Evolutionary conservation across 2,888 invertebrate genomes (phyloP).

Genomic region (Tenodera sinensis): DNA sequence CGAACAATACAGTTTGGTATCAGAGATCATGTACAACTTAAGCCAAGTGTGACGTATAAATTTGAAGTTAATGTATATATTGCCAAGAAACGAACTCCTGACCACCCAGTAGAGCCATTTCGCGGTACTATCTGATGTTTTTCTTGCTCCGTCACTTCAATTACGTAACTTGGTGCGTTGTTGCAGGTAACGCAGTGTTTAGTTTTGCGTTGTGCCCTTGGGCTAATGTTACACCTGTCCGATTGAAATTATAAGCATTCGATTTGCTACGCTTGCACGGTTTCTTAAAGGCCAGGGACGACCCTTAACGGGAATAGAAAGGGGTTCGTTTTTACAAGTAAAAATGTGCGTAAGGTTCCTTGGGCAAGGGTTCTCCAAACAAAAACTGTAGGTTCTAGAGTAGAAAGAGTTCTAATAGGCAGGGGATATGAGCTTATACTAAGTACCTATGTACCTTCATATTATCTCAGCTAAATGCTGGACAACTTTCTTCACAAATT

Average conservation of each 20-base stretch:
- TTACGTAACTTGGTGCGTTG: not conserved
- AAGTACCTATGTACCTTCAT: too few relatives aligned
- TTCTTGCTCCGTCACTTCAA: not conserved
- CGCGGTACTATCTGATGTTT: not conserved
- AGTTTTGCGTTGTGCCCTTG: not conserved
- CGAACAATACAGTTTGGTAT: too few relatives aligned
- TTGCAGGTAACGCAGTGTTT: not conserved
- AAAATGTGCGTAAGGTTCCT: not conserved
- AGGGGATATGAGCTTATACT: not conserved
- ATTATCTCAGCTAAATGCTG: too few relatives aligned
- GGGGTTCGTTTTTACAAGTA: not conserved
- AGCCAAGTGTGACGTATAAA: too few relatives aligned
- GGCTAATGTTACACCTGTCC: constrained; percentile 5
- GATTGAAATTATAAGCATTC: constrained; percentile 12
- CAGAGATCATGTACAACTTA: too few relatives aligned
- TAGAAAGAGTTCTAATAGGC: not conserved
- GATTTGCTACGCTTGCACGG: constrained; percentile 7
- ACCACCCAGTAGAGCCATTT: not conserved
- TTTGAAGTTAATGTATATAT: too few relatives aligned
- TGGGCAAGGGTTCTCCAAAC: not conserved
- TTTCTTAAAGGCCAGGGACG: constrained; percentile 8
- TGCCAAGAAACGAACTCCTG: not conserved
- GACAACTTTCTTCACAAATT: too few relatives aligned
- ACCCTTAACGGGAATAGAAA: not conserved
- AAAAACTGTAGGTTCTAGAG: not conserved